phyloP scores from a whole-genome alignment of 1,140 invertebrate genomes.

The Choristoneura fumiferana region DNA sequence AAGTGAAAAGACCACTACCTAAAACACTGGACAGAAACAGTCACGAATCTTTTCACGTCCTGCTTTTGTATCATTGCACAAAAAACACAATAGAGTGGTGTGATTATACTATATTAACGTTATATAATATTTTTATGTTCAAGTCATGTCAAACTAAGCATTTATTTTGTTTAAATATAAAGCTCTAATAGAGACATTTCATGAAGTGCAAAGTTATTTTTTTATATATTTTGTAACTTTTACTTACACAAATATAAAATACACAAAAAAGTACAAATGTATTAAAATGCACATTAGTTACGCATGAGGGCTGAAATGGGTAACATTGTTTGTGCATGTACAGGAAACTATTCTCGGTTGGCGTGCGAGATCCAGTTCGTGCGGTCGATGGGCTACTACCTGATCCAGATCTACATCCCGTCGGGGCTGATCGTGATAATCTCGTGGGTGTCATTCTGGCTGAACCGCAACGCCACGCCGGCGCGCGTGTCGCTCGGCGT shows the following conservation, averaged over 20 bases:
- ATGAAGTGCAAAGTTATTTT: too few species aligned
- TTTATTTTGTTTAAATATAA: too few species aligned
- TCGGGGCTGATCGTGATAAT: conserved; percentile 99
- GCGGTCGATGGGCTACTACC: conserved; percentile 98
- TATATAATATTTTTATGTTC: conserved; percentile 28
- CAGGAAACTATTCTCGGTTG: conserved; percentile 98
- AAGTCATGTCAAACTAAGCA: too few species aligned
- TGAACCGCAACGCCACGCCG: conserved; percentile 95
- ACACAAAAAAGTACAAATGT: too few species aligned
- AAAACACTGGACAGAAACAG: conserved; percentile 72
- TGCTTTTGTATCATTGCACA: conserved; percentile 75
- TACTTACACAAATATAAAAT: too few species aligned
- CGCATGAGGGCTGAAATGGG: not conserved
- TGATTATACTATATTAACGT: conserved; percentile 37
- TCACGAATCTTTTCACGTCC: conserved; percentile 74
- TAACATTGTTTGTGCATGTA: conserved; percentile 33
- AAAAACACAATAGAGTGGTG: conserved; percentile 64
- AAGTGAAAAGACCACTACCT: conserved; percentile 50
- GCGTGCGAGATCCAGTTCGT: conserved; percentile 99
- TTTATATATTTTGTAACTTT: too few species aligned
- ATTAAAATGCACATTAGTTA: not conserved
- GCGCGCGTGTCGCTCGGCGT: conserved; percentile 97
- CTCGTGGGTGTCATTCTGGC: conserved; percentile 98
- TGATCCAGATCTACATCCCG: conserved; percentile 99
- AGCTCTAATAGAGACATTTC: not conserved